Conservation (phyloP, 2,113 vertebrate species). For the Ammospiza nelsoni region DNA sequence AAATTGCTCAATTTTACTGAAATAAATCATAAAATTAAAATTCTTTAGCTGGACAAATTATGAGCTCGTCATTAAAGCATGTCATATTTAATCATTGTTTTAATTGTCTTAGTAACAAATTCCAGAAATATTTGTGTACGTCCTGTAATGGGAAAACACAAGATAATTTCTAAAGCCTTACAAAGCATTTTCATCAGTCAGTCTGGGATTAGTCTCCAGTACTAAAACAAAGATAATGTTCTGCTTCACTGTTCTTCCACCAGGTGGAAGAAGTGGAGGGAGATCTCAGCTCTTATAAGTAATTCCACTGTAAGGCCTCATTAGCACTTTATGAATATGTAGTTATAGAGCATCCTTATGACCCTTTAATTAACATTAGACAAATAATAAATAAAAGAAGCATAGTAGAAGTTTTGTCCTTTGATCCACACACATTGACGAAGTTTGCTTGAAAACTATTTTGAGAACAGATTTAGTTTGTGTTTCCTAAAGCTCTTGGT, state of each 20-base stretch:
- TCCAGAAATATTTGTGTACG: background rate
- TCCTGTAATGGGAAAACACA: background rate
- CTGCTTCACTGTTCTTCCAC: background rate
- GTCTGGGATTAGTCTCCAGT: background rate
- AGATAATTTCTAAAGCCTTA: background rate
- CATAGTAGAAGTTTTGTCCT: background rate
- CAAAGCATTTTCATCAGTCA: background rate
- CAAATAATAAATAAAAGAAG: background rate
- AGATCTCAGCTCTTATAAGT: background rate
- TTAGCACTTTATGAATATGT: background rate
- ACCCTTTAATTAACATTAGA: background rate
- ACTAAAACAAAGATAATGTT: background rate
- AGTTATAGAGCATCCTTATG: background rate
- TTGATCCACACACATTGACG: background rate
- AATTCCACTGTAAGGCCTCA: background rate
- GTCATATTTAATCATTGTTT: background rate
- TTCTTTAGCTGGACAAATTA: background rate
- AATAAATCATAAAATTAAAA: background rate
- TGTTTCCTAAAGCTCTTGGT: background rate
- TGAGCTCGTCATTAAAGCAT: background rate
- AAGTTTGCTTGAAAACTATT: background rate
- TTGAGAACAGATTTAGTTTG: background rate
- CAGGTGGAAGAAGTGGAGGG: background rate
- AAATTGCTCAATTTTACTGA: background rate
- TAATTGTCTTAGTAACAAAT: background rate